A percentile compares a stretch with the other conserved stretches of the same genome.
These are phyloP conservation scores for Lochmaea crataegi DNA, from an alignment of 2,888 invertebrate genomes.

Conservation along the genomic window DNA sequence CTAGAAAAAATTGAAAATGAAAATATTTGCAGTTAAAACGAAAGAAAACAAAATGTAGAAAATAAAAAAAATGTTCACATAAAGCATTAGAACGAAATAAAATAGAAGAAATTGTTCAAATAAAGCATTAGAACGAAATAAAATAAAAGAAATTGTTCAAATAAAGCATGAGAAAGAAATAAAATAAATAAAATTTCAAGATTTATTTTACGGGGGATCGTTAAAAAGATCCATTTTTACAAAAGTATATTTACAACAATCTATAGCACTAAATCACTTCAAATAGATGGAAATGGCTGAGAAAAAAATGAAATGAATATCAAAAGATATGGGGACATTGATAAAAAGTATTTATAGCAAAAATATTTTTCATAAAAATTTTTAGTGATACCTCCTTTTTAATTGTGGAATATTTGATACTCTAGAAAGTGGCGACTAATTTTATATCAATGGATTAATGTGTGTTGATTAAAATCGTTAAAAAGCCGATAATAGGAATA, in stretches of 20 bases:
- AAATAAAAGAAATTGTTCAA: neutral
- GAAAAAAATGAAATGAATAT: too few species aligned
- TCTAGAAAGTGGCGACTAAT: constrained; percentile 5
- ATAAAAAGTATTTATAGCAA: too few species aligned
- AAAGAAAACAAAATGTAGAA: neutral
- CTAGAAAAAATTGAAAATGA: neutral
- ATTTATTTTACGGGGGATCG: neutral
- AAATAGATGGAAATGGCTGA: too few species aligned
- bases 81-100: neutral
- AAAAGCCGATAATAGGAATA: constrained; percentile 60
- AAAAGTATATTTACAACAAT: neutral
- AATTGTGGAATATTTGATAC: neutral
- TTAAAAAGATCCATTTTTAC: neutral
- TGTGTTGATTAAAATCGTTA: constrained; percentile 55
- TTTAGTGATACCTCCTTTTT: neutral
- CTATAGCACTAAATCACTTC: neutral
- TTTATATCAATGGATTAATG: neutral
- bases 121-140: neutral
- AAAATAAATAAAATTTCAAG: neutral
- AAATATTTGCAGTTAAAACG: neutral
- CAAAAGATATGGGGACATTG: too few species aligned
- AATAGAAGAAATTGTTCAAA: neutral
- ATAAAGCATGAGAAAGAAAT: neutral
- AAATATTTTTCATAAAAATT: too few species aligned
- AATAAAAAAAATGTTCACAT: neutral